Base-by-base conservation (phyloP, 92 coral and sea anemone genomes). In the Umimayanthus kanabou region DNA sequence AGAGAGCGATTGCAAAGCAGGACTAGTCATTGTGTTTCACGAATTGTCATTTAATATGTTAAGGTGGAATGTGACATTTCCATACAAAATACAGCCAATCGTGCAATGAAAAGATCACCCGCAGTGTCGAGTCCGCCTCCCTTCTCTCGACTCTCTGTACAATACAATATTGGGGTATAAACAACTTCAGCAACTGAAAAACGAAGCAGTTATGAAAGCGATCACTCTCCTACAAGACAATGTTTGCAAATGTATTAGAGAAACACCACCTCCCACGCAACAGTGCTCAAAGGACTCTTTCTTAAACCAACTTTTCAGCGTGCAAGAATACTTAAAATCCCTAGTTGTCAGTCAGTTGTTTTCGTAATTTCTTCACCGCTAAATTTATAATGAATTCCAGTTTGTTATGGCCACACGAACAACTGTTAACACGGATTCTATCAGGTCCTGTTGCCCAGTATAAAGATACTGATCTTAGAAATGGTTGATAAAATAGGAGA, bases 111-210 rank as follows among this genome's bases (percentile, higher is more conserved):
- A 81, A 26, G 87, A 70, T 28, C 77, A 45, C 87, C 87, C 78
- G 87, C 87, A 28, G 87, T 45, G 47, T 42, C 43, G 10, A 65
- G 61, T 73, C 87, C 87, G 87, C 87, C 87, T 64, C 42, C 66
- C 58, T 82, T 67, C 77, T 23, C 86, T 69, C 43, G 61, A 47
- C 9, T 47, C 55, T 70, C 87, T 69, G 77, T 26, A 39, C 64
- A 67, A 22, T 13, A 83, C 87, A 83, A 83, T 70, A 70, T 25
- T 65, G 6, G 47, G 45, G 20, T 30, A 83, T 45, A 67, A 69
- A 43, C 86, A 82, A 43, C 43, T 45, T 73, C 25, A 16, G 2
- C 42, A 28, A 70, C 28, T 43, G 25, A 70, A 71, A 83, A 45
- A 33, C n/a, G 45, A 50, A 70, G 58, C 16, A 70, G 64, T 50